Conservation (phyloP, 2,888 invertebrate species). For the Neoscelio sp. region DNA sequence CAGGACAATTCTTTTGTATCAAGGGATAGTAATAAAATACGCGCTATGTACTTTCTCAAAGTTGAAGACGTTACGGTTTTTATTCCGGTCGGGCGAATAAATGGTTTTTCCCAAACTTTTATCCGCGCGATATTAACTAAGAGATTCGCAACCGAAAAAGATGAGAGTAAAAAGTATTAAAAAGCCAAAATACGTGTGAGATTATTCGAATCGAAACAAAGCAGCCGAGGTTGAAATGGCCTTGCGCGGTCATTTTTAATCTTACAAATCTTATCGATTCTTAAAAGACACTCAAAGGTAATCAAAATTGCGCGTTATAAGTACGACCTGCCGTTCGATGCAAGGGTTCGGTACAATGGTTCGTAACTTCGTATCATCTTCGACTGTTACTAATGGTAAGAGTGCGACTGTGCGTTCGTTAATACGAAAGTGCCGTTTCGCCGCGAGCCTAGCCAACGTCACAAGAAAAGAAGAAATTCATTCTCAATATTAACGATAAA, state of each 20-base stretch:
- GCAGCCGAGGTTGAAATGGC: slow-evolving; percentile 22
- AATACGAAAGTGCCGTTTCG: slow-evolving; percentile 10
- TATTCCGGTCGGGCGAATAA: slow-evolving; percentile 49
- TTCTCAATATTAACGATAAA: slow-evolving; percentile 25
- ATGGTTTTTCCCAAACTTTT: slow-evolving; percentile 62
- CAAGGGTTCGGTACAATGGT: slow-evolving; percentile 18
- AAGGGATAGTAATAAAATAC: slow-evolving; percentile 54
- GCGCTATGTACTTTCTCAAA: slow-evolving; percentile 58
- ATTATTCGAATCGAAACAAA: slow-evolving; percentile 33
- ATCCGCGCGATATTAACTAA: slow-evolving; percentile 43
- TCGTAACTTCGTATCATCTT: slow-evolving; percentile 28
- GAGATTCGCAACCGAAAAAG: too few relatives aligned
- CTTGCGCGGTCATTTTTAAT: slow-evolving; percentile 37
- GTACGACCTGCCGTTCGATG: too few relatives aligned
- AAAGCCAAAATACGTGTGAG: slow-evolving; percentile 29
- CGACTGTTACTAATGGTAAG: slow-evolving; percentile 8
- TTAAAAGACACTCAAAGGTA: slow-evolving; percentile 1
- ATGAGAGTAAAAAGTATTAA: slow-evolving; percentile 11
- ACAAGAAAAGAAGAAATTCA: not conserved
- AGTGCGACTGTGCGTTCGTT: slow-evolving; percentile 1
- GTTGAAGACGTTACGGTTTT: slow-evolving; percentile 37
- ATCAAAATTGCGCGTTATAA: slow-evolving; percentile 34
- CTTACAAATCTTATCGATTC: slow-evolving; percentile 10
- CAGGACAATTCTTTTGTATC: slow-evolving; percentile 72
- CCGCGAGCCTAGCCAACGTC: not conserved